phyloP scores from a whole-genome alignment of 2,113 vertebrate species.

The Prionailurus bengalensis region DNA sequence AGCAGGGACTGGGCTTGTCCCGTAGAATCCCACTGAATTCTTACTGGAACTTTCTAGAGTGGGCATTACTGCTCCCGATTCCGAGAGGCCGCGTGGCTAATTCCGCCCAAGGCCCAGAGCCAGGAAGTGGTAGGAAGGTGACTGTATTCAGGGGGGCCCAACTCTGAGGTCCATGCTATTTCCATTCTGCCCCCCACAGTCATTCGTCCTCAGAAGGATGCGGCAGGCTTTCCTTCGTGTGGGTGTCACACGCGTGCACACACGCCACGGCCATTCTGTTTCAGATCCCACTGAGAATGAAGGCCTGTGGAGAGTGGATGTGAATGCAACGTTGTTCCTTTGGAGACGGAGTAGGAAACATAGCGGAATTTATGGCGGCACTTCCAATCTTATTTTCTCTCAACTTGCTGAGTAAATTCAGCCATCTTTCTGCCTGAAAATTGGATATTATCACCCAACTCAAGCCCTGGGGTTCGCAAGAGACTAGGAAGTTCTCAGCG shows the following conservation, averaged over 20 bases:
- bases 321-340: background rate
- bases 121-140: accelerated
- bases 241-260: too few relatives aligned
- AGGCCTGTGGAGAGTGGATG: background rate
- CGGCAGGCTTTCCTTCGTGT: accelerated
- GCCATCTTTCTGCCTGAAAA: slow-evolving; percentile 56
- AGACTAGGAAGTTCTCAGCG: background rate
- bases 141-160: accelerated
- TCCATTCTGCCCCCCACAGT: background rate
- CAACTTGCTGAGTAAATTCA: slow-evolving; percentile 38
- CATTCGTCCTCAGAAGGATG: background rate
- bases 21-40: background rate
- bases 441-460: background rate
- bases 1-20: background rate
- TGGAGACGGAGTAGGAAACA: background rate
- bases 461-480: background rate
- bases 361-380: background rate
- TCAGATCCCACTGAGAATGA: background rate
- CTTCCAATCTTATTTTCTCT: slow-evolving; percentile 58
- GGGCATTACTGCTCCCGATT: too few relatives aligned
- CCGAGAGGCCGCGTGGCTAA: background rate
- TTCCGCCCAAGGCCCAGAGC: background rate
- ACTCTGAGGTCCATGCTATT: background rate
- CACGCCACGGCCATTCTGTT: background rate
- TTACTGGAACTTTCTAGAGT: background rate